Evolutionary conservation across 2,113 vertebrate species (phyloP).

Genomic region (Callipepla squamata): DNA sequence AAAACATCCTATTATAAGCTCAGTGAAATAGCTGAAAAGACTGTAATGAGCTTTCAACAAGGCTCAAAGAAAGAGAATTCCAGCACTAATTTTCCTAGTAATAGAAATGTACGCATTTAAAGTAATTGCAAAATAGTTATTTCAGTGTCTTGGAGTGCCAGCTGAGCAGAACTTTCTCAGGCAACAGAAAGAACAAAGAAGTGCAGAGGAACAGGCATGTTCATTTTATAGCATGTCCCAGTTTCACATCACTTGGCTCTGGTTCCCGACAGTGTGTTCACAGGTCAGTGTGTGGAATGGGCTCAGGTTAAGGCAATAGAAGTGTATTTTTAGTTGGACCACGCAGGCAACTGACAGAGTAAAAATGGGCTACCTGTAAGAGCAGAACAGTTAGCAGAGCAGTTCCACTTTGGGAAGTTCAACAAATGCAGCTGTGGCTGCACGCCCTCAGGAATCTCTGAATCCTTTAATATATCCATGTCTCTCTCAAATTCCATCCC

Average conservation of each 20-base stretch:
- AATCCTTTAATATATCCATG: not conserved
- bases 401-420: not conserved
- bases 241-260: slow-evolving; percentile 15
- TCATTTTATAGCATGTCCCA: slow-evolving; percentile 12
- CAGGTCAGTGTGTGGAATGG: not conserved
- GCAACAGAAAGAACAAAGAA: slow-evolving; percentile 11
- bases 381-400: not conserved
- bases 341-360: not conserved
- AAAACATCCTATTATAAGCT: not conserved
- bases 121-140: not conserved
- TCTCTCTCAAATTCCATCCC: not conserved
- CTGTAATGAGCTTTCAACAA: slow-evolving; percentile 5
- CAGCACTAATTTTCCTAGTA: not conserved
- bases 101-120: not conserved
- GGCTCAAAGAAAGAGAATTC: slow-evolving; percentile 5
- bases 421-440: not conserved
- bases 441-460: not conserved
- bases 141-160: not conserved
- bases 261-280: not conserved
- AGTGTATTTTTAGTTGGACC: slow-evolving; percentile 32
- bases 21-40: not conserved
- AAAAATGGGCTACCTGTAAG: not conserved
- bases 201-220: not conserved
- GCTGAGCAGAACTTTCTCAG: not conserved
- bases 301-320: not conserved